phyloP scores from a whole-genome alignment of 2,797 vertebrate genomes.

The Rhadinocentrus ornatus region DNA sequence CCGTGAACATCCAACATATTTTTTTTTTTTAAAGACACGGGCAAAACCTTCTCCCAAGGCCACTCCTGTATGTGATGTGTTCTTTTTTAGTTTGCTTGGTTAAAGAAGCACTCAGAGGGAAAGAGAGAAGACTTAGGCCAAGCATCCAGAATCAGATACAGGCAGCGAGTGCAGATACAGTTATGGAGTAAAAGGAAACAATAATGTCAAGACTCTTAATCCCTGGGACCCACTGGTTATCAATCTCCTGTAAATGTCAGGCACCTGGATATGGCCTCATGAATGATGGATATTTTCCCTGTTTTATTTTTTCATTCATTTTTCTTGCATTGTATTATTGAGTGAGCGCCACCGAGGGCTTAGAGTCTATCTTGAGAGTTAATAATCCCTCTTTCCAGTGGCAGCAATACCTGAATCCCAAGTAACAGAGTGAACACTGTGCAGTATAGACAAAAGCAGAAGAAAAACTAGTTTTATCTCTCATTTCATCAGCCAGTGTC shows the following conservation, averaged over 20 bases:
- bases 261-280: conserved; percentile 69
- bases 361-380: conserved; percentile 61
- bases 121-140: conserved; percentile 7
- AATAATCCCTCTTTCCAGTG: conserved; percentile 51
- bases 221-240: conserved; percentile 67
- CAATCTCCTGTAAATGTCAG: conserved; percentile 82
- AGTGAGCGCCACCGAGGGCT: conserved; percentile 53
- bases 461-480: neutral
- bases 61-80: conserved; percentile 42
- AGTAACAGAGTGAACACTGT: conserved; percentile 36
- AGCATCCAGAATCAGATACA: conserved; percentile 15
- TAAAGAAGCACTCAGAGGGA: conserved; percentile 42
- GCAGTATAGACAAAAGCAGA: conserved; percentile 10
- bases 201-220: conserved; percentile 65
- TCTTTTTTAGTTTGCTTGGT: conserved; percentile 49
- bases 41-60: conserved; percentile 9
- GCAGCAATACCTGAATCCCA: conserved; percentile 66
- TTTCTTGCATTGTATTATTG: conserved; percentile 61
- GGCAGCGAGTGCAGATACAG: conserved; percentile 26
- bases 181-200: conserved; percentile 37
- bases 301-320: conserved; percentile 50
- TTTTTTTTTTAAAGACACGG: neutral
- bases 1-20: conserved; percentile 8
- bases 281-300: conserved; percentile 81
- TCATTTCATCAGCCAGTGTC: conserved; percentile 4